Evolutionary conservation across 1,140 invertebrate genomes (phyloP).

Genomic region (Colletes latitarsis): DNA sequence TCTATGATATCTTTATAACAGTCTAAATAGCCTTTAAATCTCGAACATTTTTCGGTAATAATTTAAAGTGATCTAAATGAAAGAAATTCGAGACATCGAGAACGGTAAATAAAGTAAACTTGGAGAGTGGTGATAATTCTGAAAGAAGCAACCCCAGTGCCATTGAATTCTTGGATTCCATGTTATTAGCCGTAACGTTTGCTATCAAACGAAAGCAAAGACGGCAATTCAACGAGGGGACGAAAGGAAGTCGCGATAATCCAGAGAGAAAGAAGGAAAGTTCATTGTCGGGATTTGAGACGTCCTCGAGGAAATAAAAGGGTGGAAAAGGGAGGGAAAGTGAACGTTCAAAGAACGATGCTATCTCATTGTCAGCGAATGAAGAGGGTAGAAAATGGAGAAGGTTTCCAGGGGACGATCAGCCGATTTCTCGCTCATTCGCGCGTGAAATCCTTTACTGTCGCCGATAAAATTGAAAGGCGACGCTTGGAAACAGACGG

Average conservation of each 20-base stretch:
- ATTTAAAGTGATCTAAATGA: no score
- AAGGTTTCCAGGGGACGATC: neutral
- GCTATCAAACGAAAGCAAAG: no score
- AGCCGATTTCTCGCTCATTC: conserved; percentile 15
- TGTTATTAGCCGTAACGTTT: no score
- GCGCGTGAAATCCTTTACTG: conserved; percentile 16
- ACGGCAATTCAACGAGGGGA: neutral
- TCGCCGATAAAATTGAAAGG: neutral
- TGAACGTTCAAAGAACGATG: neutral
- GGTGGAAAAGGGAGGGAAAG: neutral
- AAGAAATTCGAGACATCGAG: no score
- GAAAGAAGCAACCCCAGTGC: no score
- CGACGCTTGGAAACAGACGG: neutral
- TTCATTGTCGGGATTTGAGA: neutral
- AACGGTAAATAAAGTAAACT: no score
- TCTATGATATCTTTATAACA: no score
- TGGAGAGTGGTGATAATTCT: no score
- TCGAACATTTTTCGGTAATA: no score
- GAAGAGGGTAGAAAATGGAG: conserved; percentile 19
- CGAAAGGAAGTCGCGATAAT: neutral
- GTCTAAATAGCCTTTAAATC: no score
- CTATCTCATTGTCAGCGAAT: conserved; percentile 9
- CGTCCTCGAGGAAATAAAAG: neutral
- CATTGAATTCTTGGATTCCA: no score
- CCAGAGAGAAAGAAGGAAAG: neutral